Base-by-base conservation (phyloP, 2,888 invertebrate genomes). In the Caenorhabditis parvicauda region DNA sequence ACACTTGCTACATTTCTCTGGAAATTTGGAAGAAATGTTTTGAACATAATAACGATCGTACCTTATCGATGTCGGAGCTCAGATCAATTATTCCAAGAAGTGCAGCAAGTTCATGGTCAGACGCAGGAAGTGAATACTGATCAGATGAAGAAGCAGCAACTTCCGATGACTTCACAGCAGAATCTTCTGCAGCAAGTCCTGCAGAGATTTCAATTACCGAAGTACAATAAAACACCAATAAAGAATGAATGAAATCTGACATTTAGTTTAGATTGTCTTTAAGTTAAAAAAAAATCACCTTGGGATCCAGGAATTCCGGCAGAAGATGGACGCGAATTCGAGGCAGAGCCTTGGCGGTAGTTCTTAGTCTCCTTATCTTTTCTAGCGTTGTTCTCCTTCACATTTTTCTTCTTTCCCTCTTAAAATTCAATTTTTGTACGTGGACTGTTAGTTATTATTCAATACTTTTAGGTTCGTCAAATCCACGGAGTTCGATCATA, bases 401-500 rank as follows among this genome's bases (percentile, higher is more conserved):
- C 32, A 19, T 55, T 54, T 47, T 60, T 64, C 54, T 55, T 64
- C 37, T 58, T 59, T 44, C 37, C 56, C 47, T 64, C 53, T 60
- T 29, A 43, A 59, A 44, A 52, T 22, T 19, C 12, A 29, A 48
- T 35, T 6, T 42, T n/a, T 12, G 17, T 9, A 6, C 21, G 17
- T n/a, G 21, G 19, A 7, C 9, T 7, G 3, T 12, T 7, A n/a
- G 14, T 19, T 19, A 39, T 42, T 12, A 19, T 44, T n/a, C 12
- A 41, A 48, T 21, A 65, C 66, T 68, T 44, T 72, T 74, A 1
- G 74, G 72, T 19, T 80, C 80, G 22, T 80, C 78, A 46, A 80
- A 81, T 50, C 80, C 80, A 37, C 65, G 68, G 47, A 80, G 58
- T 52, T 79, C 78, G 37, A 80, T 80, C 64, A 76, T 67, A 50